A percentile compares a stretch with the other conserved stretches of the same genome.
Evolutionary conservation across 1,140 invertebrate species (phyloP).

Genomic region (Caenorhabditis inopinata): DNA sequence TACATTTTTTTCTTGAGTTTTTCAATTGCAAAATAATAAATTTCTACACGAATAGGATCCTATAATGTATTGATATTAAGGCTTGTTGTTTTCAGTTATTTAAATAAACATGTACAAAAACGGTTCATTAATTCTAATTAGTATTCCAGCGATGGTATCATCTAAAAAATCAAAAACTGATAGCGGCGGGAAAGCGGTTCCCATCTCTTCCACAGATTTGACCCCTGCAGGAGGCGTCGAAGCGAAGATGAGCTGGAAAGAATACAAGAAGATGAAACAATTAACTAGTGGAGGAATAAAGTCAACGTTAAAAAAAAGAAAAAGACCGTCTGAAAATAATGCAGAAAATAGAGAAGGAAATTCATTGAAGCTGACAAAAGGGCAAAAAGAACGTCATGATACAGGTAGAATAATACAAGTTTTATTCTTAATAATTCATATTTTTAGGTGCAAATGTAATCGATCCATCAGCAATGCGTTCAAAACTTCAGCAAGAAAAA

Average conservation of each 20-base stretch:
- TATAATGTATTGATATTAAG: too few species aligned
- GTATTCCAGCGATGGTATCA: background rate
- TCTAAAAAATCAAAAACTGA: background rate
- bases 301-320: background rate
- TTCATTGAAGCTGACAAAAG: background rate
- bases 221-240: background rate
- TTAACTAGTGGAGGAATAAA: background rate
- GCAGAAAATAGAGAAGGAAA: background rate
- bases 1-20: too few species aligned
- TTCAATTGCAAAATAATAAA: too few species aligned
- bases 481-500: conserved; percentile 50
- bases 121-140: background rate
- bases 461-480: conserved; percentile 30
- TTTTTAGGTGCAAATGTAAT: conserved; percentile 21
- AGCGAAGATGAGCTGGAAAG: conserved; percentile 10
- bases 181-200: background rate
- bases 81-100: too few species aligned
- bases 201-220: background rate
- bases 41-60: too few species aligned
- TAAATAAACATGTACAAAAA: too few species aligned
- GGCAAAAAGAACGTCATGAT: conserved; percentile 33
- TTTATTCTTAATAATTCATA: background rate
- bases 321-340: background rate
- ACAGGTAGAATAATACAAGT: background rate
- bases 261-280: conserved; percentile 9